These are phyloP conservation scores for Enteromius mattozi DNA, from an alignment of 2,797 vertebrate species.

Conservation along the genomic window DNA sequence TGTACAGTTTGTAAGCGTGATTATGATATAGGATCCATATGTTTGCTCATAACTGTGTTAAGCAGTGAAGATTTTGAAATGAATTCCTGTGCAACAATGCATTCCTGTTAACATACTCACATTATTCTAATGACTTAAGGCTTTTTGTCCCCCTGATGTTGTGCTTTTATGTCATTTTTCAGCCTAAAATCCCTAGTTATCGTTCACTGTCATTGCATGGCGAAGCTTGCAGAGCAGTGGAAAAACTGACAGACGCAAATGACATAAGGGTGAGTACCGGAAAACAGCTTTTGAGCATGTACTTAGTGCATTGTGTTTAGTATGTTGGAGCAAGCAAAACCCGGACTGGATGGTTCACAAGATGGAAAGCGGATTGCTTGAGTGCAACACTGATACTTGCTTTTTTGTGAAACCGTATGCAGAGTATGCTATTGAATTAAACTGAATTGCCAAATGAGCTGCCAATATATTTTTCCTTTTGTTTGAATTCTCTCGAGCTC, in stretches of 20 bases:
- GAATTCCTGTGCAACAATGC: not conserved
- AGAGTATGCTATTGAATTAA: not conserved
- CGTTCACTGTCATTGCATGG: not conserved
- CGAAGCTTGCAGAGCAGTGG: not conserved
- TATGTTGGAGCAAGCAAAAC: not conserved
- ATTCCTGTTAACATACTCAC: not conserved
- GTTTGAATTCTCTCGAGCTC: not conserved
- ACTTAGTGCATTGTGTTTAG: no score
- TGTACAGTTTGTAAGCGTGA: not conserved
- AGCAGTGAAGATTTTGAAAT: not conserved
- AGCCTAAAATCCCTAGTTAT: not conserved
- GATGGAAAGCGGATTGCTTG: not conserved
- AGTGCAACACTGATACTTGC: not conserved
- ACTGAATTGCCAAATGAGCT: not conserved
- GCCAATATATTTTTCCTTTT: not conserved
- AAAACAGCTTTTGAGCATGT: not conserved
- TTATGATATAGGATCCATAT: constrained; percentile 7
- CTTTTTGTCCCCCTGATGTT: not conserved
- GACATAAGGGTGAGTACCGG: not conserved
- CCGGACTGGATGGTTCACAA: not conserved
- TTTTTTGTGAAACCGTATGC: not conserved
- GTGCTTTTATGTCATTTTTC: not conserved
- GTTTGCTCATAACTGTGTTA: not conserved
- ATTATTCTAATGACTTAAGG: not conserved
- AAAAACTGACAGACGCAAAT: not conserved